A percentile compares a stretch with the other conserved stretches of the same genome.
phyloP scores from a whole-genome alignment of 2,113 vertebrate species.

The Brachypteracias leptosomus region DNA sequence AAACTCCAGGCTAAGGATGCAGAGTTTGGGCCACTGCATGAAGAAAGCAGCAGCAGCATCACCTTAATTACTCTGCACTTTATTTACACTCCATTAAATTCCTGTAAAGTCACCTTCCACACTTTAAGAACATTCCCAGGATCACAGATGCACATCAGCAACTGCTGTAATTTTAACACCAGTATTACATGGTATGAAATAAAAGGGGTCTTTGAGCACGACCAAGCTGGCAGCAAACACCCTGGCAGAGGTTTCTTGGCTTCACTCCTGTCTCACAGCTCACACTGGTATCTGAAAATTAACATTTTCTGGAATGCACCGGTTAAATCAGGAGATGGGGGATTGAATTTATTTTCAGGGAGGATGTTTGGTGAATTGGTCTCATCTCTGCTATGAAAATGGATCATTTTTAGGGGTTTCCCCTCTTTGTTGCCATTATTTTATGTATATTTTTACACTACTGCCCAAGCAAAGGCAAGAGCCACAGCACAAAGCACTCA shows the following conservation, averaged over 20 bases:
- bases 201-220: not conserved
- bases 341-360: not conserved
- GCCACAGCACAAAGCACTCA: not conserved
- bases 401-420: not conserved
- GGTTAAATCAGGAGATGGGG: not conserved
- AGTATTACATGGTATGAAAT: not conserved
- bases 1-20: rapidly evolving
- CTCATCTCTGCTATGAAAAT: not conserved
- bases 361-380: not conserved
- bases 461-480: not conserved
- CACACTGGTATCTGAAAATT: not conserved
- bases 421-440: not conserved
- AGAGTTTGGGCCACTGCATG: not conserved
- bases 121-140: not conserved
- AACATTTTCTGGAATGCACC: not conserved
- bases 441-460: not conserved
- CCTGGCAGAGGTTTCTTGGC: not conserved
- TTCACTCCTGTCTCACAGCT: not conserved
- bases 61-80: not conserved
- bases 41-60: not conserved
- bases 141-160: not conserved
- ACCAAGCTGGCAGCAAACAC: not conserved
- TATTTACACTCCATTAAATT: not conserved
- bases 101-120: not conserved
- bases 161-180: not conserved